These are phyloP conservation scores for Callospermophilus lateralis DNA, from an alignment of 2,113 vertebrate species.

Conservation along the genomic window DNA sequence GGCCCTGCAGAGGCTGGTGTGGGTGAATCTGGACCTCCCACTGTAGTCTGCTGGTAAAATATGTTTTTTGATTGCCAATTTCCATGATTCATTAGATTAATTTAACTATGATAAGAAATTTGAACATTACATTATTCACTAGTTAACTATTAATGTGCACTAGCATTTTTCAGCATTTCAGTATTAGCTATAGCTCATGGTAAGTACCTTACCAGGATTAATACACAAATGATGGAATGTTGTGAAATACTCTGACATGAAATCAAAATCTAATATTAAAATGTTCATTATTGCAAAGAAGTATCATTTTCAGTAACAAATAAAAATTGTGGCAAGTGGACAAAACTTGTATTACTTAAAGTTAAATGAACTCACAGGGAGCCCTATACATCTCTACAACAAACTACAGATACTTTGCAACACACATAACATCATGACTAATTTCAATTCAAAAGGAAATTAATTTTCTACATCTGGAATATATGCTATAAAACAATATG, in stretches of 20 bases:
- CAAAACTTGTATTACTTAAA: not conserved
- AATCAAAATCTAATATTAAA: conserved; percentile 4
- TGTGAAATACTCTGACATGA: not conserved
- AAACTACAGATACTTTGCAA: not conserved
- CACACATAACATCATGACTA: not conserved
- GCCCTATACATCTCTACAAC: no score
- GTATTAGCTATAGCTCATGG: not conserved
- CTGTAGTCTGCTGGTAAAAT: not conserved
- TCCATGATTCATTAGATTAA: not conserved
- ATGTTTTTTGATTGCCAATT: not conserved
- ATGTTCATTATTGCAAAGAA: not conserved
- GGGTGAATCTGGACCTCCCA: no score
- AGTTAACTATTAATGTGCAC: not conserved
- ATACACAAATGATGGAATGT: not conserved
- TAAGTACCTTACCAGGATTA: conserved; percentile 18
- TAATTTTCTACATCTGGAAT: not conserved
- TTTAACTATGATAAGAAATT: not conserved
- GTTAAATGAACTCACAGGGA: not conserved
- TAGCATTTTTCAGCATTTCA: not conserved
- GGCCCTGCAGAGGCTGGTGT: no score
- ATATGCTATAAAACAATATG: not conserved
- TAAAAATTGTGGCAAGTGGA: not conserved
- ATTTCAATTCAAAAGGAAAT: not conserved
- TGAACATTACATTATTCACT: not conserved
- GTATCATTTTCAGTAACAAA: conserved; percentile 5